A percentile compares a stretch with the other conserved stretches of the same genome.
Conservation (phyloP, 2,797 vertebrate species). For the Sebastes ruberrimus region DNA sequence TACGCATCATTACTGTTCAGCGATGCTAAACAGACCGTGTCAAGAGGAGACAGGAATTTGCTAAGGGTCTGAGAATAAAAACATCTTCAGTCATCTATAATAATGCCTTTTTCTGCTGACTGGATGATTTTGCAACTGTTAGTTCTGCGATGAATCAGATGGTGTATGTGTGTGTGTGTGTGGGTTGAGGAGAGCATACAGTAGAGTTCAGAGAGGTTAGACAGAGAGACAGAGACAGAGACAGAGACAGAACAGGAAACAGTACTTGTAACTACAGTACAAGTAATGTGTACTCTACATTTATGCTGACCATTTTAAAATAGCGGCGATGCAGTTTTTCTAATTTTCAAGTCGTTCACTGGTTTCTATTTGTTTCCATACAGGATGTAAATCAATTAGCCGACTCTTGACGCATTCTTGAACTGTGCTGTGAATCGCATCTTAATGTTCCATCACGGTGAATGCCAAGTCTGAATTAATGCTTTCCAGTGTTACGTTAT, state of each 20-base stretch:
- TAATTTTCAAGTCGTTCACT: neutral
- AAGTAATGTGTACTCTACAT: neutral
- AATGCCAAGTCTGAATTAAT: neutral
- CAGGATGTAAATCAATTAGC: neutral
- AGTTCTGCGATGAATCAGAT: conserved; percentile 1
- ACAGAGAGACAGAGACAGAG: neutral
- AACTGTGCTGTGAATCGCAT: neutral
- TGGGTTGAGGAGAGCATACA: neutral
- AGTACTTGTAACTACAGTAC: neutral
- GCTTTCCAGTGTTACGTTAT: neutral
- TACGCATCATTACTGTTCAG: conserved; percentile 32
- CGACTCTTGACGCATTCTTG: neutral
- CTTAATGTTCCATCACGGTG: neutral
- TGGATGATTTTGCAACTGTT: neutral
- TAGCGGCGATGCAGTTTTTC: neutral
- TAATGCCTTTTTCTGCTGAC: conserved; percentile 41
- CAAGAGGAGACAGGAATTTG: conserved; percentile 18
- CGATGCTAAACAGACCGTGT: conserved; percentile 26
- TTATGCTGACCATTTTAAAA: neutral
- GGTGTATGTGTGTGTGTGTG: neutral
- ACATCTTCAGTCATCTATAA: conserved; percentile 29
- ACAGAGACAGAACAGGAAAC: neutral
- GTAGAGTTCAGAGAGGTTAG: neutral
- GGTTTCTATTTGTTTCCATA: neutral
- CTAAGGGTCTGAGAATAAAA: conserved; percentile 3